Conservation (phyloP, 2,113 vertebrate genomes). For the Lichenostomus cassidix region DNA sequence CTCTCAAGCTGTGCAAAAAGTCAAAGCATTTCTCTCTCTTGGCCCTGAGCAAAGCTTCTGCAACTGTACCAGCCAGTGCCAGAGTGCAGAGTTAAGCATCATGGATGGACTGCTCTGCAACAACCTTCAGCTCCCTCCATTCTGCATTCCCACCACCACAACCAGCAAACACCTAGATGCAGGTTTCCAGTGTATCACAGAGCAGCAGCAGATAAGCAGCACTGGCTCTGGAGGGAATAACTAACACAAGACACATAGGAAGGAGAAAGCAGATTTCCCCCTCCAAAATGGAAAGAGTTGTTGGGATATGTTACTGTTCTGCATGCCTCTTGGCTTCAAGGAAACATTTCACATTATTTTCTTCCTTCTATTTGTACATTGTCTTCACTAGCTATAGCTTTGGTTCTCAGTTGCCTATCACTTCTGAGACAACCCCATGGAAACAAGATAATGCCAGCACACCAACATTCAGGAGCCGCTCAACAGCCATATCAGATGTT, state of each 20-base stretch:
- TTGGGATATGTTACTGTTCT: not conserved
- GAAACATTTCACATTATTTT: not conserved
- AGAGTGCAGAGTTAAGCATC: not conserved
- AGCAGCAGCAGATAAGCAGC: not conserved
- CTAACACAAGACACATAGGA: not conserved
- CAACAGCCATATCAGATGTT: not conserved
- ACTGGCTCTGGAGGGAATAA: not conserved
- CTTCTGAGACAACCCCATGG: not conserved
- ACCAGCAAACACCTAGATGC: not conserved
- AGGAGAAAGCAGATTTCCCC: not conserved
- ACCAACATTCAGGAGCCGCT: not conserved
- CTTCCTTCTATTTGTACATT: not conserved
- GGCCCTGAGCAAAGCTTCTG: not conserved
- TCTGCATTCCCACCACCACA: not conserved
- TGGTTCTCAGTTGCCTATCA: not conserved
- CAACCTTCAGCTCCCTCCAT: not conserved
- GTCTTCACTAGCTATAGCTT: not conserved
- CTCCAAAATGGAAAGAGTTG: accelerated
- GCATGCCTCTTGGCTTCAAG: not conserved
- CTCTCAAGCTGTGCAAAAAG: not conserved
- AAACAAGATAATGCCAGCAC: not conserved
- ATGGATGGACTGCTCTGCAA: not conserved
- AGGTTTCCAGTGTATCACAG: not conserved
- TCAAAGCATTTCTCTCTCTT: not conserved
- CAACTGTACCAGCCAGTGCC: not conserved